These are phyloP conservation scores for Hofmannophila pseudospretella DNA, from an alignment of 2,888 invertebrate species.

Conservation along the genomic window DNA sequence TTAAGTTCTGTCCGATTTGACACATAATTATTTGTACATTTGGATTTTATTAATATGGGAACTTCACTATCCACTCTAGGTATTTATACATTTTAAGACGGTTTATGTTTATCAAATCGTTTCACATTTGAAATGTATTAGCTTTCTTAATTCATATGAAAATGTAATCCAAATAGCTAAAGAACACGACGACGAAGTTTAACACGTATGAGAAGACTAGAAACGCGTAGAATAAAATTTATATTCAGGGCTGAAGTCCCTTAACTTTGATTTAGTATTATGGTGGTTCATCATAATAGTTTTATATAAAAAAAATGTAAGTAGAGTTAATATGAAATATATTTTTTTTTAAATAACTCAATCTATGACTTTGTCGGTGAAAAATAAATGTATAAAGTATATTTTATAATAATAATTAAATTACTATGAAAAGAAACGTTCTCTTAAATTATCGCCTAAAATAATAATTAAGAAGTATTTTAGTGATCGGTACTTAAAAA, in stretches of 20 bases:
- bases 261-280: not conserved
- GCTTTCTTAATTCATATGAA: not conserved
- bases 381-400: conserved; percentile 23
- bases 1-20: conserved; percentile 35
- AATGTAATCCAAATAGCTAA: not conserved
- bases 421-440: conserved; percentile 17
- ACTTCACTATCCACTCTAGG: conserved; percentile 8
- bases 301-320: conserved; percentile 16
- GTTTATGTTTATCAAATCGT: not conserved
- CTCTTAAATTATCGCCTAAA: conserved; percentile 25
- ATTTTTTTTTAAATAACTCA: conserved; percentile 29
- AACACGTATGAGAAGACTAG: conserved; percentile 46
- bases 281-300: conserved; percentile 1
- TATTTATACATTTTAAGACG: not conserved
- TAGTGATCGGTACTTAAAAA: conserved; percentile 21
- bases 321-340: conserved; percentile 39
- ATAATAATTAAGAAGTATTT: conserved; percentile 15
- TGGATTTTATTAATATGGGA: conserved; percentile 31
- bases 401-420: conserved; percentile 10
- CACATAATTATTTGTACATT: conserved; percentile 59
- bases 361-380: conserved; percentile 42
- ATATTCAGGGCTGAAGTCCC: no score
- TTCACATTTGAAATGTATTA: not conserved
- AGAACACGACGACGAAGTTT: conserved; percentile 25
- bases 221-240: no score